Evolutionary conservation across 2,888 invertebrate genomes (phyloP).

Genomic region (Drosophila helvetica): DNA sequence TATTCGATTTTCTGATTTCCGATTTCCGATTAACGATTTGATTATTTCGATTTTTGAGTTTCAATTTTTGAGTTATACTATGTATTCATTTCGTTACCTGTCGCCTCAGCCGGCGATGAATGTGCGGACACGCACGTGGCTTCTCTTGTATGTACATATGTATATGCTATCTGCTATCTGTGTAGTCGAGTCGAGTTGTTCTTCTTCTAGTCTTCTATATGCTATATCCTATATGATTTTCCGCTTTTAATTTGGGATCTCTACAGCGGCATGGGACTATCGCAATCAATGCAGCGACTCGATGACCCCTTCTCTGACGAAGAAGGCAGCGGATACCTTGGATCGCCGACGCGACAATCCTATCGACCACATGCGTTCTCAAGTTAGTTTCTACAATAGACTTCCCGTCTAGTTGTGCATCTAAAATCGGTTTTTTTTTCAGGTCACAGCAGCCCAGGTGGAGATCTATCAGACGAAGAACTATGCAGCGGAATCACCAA

Average conservation of each 20-base stretch:
- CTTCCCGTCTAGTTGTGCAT: neutral
- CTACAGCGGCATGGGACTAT: constrained; percentile 84
- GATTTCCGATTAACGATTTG: too few species aligned
- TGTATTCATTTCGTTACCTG: too few species aligned
- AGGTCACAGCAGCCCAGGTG: constrained; percentile 85
- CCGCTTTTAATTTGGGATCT: constrained; percentile 37
- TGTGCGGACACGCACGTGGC: constrained; percentile 4
- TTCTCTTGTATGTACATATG: neutral
- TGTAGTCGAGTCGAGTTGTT: constrained; percentile 46
- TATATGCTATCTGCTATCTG: neutral
- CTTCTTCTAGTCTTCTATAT: constrained; percentile 5
- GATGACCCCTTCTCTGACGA: constrained; percentile 95
- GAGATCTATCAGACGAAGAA: constrained; percentile 85
- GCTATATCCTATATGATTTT: constrained; percentile 36
- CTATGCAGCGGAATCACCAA: constrained; percentile 84
- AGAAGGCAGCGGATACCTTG: constrained; percentile 88
- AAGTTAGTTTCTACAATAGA: constrained; percentile 79
- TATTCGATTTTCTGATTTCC: constrained; percentile 60
- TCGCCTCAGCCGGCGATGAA: constrained; percentile 27
- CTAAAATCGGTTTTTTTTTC: constrained; percentile 9
- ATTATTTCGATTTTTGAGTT: constrained; percentile 38
- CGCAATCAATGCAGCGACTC: constrained; percentile 84
- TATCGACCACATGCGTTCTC: constrained; percentile 85
- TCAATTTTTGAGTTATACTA: too few species aligned
- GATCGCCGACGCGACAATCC: constrained; percentile 84